Evolutionary conservation across 2,797 vertebrate genomes (phyloP).

Genomic region (Rhinichthys osculus): DNA sequence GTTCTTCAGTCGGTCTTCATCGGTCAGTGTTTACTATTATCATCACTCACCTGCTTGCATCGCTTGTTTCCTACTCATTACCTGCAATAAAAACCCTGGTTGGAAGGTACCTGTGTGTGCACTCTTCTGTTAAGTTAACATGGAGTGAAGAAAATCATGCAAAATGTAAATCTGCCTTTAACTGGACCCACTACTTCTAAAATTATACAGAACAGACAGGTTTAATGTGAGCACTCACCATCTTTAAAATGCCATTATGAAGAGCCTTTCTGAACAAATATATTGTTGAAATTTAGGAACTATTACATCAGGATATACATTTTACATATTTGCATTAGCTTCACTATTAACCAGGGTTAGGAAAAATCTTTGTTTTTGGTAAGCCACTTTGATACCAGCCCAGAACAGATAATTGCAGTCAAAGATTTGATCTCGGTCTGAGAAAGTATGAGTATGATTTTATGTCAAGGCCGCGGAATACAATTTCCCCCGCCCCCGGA

Average conservation of each 20-base stretch:
- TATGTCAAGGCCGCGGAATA: no score
- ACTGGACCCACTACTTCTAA: background rate
- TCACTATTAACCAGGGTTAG: background rate
- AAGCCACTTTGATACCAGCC: background rate
- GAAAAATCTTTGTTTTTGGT: background rate
- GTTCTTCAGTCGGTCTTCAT: no score
- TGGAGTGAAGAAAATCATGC: background rate
- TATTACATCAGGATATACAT: background rate
- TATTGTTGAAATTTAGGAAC: slow-evolving; percentile 7
- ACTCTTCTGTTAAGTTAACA: no score
- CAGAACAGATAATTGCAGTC: background rate
- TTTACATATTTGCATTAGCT: background rate
- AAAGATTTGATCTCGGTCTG: background rate
- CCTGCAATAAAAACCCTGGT: no score
- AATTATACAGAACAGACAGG: slow-evolving; percentile 11
- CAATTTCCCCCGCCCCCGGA: no score
- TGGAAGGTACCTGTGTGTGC: no score
- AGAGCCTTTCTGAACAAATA: background rate
- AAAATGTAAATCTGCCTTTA: slow-evolving; percentile 18
- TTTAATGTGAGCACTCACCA: slow-evolving; percentile 19
- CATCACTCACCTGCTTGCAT: no score
- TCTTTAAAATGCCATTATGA: slow-evolving; percentile 32
- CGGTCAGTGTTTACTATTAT: no score
- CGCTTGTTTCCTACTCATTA: no score
- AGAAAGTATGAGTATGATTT: background rate